These are phyloP conservation scores for Embiotoca jacksoni DNA, from an alignment of 2,113 vertebrate species.

Conservation along the genomic window DNA sequence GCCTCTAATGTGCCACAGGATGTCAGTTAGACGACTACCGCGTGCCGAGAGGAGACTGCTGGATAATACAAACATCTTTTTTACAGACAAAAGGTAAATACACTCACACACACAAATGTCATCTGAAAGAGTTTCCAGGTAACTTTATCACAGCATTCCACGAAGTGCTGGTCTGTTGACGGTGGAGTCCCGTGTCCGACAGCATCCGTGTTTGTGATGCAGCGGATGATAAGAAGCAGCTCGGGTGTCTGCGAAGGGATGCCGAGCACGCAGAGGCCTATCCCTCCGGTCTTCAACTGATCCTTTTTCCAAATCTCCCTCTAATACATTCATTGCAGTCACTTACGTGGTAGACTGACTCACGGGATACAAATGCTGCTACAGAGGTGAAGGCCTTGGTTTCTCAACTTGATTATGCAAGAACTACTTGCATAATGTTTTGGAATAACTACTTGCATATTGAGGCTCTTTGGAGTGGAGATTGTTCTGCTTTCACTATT, in stretches of 20 bases:
- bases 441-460: slow-evolving; percentile 17
- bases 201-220: slow-evolving; percentile 52
- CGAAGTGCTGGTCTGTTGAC: slow-evolving; percentile 38
- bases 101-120: background rate
- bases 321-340: slow-evolving; percentile 51
- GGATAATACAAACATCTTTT: slow-evolving; percentile 30
- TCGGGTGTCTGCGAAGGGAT: slow-evolving; percentile 50
- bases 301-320: slow-evolving; percentile 20
- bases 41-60: background rate
- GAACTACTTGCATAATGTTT: slow-evolving; percentile 44
- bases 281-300: slow-evolving; percentile 5
- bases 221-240: slow-evolving; percentile 46
- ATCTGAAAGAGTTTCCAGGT: slow-evolving; percentile 38
- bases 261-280: slow-evolving; percentile 45
- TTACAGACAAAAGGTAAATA: slow-evolving; percentile 18
- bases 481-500: slow-evolving; percentile 32
- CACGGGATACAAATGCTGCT: slow-evolving; percentile 44
- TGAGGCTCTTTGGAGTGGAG: background rate
- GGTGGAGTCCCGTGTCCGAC: slow-evolving; percentile 30
- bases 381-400: slow-evolving; percentile 23
- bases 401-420: slow-evolving; percentile 51
- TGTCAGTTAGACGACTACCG: slow-evolving; percentile 5
- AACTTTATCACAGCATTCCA: slow-evolving; percentile 56
- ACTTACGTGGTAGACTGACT: slow-evolving; percentile 24
- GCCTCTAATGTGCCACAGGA: slow-evolving; percentile 26